Evolutionary conservation across 2,113 vertebrate genomes (phyloP).

Genomic region (Hyla sarda): DNA sequence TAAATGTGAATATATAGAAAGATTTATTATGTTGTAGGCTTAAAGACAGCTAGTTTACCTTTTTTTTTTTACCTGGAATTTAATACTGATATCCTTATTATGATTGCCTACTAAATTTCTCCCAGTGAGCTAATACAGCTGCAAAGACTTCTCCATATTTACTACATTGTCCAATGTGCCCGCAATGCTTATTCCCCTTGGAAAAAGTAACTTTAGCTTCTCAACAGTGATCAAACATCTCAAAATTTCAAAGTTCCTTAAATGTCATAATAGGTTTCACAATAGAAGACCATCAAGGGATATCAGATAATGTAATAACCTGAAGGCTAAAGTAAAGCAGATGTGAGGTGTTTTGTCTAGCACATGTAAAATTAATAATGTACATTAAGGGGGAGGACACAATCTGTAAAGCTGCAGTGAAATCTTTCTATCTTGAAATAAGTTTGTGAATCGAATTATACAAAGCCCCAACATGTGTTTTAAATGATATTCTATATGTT

Average conservation of each 20-base stretch:
- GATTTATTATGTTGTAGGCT: not conserved
- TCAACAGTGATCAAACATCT: constrained; percentile 12
- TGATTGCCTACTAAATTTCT: not conserved
- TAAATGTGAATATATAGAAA: too few species aligned
- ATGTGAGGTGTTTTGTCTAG: constrained; percentile 21
- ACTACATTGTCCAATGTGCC: not conserved
- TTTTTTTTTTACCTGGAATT: not conserved
- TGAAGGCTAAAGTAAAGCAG: constrained; percentile 20
- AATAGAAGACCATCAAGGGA: not conserved
- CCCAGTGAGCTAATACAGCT: not conserved
- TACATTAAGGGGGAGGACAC: not conserved
- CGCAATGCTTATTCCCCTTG: not conserved
- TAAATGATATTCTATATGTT: constrained; percentile 21
- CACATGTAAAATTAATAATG: constrained; percentile 35
- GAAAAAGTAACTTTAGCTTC: constrained; percentile 14
- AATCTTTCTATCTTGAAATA: constrained; percentile 38
- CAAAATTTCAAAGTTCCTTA: constrained; percentile 22
- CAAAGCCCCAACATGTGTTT: constrained; percentile 39
- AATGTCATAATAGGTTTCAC: constrained; percentile 21
- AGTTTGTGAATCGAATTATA: constrained; percentile 41
- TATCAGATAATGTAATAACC: constrained; percentile 25
- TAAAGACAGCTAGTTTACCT: not conserved
- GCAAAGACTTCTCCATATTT: not conserved
- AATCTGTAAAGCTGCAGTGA: constrained; percentile 7
- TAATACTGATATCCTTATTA: not conserved